A percentile compares a stretch with the other conserved stretches of the same genome.
These are phyloP conservation scores for Odontophorus gujanensis DNA, from an alignment of 2,113 vertebrate species.

Conservation along the genomic window DNA sequence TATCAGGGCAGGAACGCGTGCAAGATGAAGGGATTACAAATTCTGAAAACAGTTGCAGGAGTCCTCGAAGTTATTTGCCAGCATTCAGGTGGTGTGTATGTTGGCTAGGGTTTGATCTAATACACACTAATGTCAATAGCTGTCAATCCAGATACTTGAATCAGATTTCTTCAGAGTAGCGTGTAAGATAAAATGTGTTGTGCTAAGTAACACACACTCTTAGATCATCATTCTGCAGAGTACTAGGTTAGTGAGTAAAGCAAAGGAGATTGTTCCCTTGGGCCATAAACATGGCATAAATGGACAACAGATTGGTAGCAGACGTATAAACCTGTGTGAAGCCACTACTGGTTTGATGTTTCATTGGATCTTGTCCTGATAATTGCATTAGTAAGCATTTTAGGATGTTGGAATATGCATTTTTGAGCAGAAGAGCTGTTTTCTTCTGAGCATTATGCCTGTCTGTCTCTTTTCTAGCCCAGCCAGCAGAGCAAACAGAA, in stretches of 20 bases:
- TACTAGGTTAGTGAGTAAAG: not conserved
- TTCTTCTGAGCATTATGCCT: slow-evolving; percentile 11
- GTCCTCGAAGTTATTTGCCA: not conserved
- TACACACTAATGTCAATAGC: not conserved
- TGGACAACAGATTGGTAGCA: slow-evolving; percentile 34
- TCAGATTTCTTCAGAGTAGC: not conserved
- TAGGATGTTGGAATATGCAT: slow-evolving; percentile 17
- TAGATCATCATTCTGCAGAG: not conserved
- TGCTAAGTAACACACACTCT: not conserved
- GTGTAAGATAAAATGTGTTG: not conserved
- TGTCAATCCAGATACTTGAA: not conserved
- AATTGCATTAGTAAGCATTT: slow-evolving; percentile 20
- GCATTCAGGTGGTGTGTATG: not conserved
- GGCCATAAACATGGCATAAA: slow-evolving; percentile 5
- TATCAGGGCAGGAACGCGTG: not conserved
- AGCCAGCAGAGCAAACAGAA: not conserved
- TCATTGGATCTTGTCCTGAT: not conserved
- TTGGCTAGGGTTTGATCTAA: not conserved
- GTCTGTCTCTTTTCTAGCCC: not conserved
- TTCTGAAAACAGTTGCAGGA: not conserved
- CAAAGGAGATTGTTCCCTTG: slow-evolving; percentile 1
- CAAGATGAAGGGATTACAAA: not conserved
- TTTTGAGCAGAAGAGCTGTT: slow-evolving; percentile 4
- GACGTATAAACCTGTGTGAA: slow-evolving; percentile 46
- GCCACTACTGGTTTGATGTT: not conserved